Evolutionary conservation across 1,140 invertebrate species (phyloP).

Genomic region (Cotesia chilonis): DNA sequence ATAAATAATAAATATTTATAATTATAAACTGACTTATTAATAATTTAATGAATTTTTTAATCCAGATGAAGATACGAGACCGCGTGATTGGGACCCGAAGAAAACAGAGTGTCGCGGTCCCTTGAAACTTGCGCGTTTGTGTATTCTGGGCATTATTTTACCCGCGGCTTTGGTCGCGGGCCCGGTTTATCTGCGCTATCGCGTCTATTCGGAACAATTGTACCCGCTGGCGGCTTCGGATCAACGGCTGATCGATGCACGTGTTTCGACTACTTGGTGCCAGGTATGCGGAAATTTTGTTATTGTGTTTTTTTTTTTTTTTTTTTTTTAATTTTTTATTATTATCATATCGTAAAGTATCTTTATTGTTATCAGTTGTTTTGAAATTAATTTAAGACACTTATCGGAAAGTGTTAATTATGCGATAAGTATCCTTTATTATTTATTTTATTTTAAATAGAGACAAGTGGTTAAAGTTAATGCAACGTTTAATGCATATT

Average conservation of each 20-base stretch:
- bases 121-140: constrained; percentile 70
- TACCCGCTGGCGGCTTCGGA: constrained; percentile 80
- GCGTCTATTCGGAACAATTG: constrained; percentile 73
- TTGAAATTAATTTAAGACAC: too few relatives aligned
- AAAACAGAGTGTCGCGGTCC: constrained; percentile 69
- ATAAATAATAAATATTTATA: neutral
- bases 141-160: constrained; percentile 71
- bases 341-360: too few relatives aligned
- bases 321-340: too few relatives aligned
- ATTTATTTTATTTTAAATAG: constrained; percentile 57
- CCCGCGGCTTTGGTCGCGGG: constrained; percentile 73
- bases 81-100: constrained; percentile 57
- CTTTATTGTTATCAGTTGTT: too few relatives aligned
- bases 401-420: neutral
- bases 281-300: constrained; percentile 65
- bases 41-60: neutral
- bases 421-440: constrained; percentile 20
- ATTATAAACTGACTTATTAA: neutral
- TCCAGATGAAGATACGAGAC: constrained; percentile 41
- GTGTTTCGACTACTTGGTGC: constrained; percentile 81
- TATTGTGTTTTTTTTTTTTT: neutral
- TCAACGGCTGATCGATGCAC: constrained; percentile 76
- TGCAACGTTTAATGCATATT: constrained; percentile 79
- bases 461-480: constrained; percentile 76
- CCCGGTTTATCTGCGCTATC: constrained; percentile 75